Percentiles rank a stretch among this genome's conserved stretches.
Evolutionary conservation across 2,113 vertebrate species (phyloP).

Genomic region (Riparia riparia): DNA sequence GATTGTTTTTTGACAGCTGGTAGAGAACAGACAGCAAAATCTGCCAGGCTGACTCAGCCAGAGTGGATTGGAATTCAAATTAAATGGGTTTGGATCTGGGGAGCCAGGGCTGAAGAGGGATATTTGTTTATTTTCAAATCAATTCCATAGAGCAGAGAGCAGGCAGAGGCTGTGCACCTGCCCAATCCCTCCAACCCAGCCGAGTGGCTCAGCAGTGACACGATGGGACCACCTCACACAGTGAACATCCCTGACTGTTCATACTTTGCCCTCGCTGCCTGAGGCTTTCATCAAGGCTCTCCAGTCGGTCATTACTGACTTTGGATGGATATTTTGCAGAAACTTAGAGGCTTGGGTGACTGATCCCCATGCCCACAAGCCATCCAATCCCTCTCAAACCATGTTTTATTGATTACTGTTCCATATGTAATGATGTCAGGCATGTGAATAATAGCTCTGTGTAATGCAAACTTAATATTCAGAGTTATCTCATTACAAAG

Average conservation of each 20-base stretch:
- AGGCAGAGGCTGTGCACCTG: not conserved
- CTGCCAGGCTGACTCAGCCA: slow-evolving; percentile 48
- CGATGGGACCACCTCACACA: not conserved
- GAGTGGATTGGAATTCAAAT: slow-evolving; percentile 3
- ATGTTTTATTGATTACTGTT: slow-evolving; percentile 66
- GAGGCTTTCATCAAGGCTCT: not conserved
- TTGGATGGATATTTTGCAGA: not conserved
- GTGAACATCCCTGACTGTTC: not conserved
- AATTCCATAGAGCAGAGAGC: not conserved
- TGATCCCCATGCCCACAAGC: slow-evolving; percentile 43
- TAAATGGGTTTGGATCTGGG: not conserved
- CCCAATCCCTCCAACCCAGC: not conserved
- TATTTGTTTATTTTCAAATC: not conserved
- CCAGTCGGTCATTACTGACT: not conserved
- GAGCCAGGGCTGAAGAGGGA: not conserved
- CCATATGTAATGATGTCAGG: slow-evolving; percentile 52
- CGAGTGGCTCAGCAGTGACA: not conserved
- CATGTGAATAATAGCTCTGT: slow-evolving; percentile 46
- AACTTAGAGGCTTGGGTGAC: not conserved
- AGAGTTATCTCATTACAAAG: slow-evolving; percentile 71
- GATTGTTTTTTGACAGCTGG: slow-evolving; percentile 45
- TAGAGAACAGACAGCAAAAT: not conserved
- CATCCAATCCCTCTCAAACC: not conserved
- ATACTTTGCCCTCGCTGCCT: not conserved
- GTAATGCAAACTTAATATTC: slow-evolving; percentile 69